These are phyloP conservation scores for Solenopsis fugax DNA, from an alignment of 1,140 invertebrate genomes.

Conservation along the genomic window DNA sequence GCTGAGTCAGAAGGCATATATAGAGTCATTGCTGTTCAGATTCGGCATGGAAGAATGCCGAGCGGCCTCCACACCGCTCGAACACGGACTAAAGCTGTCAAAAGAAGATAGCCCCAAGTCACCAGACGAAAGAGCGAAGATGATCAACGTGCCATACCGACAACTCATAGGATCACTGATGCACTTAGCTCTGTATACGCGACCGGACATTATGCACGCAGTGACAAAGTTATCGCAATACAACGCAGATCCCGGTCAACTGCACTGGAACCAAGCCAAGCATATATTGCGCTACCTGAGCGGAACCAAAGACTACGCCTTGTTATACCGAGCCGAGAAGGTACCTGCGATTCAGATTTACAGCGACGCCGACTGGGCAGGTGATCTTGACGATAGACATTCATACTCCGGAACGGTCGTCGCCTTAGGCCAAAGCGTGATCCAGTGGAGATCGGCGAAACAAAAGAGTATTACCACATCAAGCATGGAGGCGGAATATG, in stretches of 20 bases:
- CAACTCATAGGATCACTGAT: neutral
- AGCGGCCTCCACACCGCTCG: accelerated
- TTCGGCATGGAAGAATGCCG: neutral
- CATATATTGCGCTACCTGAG: neutral
- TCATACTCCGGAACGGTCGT: neutral
- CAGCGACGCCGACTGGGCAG: neutral
- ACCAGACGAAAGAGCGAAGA: neutral
- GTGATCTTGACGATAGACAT: neutral
- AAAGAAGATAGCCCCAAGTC: neutral
- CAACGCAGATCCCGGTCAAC: neutral
- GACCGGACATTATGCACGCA: neutral
- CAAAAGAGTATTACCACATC: neutral
- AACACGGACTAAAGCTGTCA: neutral
- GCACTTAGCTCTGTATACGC: neutral
- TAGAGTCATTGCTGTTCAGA: neutral
- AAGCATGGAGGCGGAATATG: neutral
- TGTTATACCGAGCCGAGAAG: neutral
- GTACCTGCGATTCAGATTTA: neutral
- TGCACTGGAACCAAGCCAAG: neutral
- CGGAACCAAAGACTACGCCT: neutral
- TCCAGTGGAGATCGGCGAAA: neutral
- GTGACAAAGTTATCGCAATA: neutral
- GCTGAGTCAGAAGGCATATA: neutral
- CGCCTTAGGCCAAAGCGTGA: neutral
- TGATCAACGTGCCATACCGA: neutral